A percentile compares a stretch with the other conserved stretches of the same genome.
Evolutionary conservation across 2,888 invertebrate species (phyloP).

Genomic region (Andrena chrysosceles): DNA sequence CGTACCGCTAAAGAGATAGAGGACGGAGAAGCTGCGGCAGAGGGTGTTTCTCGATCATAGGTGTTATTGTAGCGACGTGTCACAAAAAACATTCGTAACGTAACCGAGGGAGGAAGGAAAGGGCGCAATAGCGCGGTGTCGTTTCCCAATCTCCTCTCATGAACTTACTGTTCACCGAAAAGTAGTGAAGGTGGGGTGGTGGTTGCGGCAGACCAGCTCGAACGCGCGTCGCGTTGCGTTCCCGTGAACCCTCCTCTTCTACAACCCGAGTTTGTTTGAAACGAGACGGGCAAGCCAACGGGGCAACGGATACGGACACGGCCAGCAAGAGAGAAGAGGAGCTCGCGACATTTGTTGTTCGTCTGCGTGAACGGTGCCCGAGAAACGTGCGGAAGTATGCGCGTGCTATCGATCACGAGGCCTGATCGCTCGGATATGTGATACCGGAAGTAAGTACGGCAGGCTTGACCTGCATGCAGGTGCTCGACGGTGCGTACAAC

Average conservation of each 20-base stretch:
- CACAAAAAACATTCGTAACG: neutral
- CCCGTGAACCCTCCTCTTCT: constrained; percentile 23
- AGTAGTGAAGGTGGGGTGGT: constrained; percentile 23
- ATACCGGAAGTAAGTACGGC: constrained; percentile 75
- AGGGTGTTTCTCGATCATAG: neutral
- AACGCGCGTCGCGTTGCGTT: constrained; percentile 4
- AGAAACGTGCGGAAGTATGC: constrained; percentile 62
- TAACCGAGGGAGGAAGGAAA: neutral
- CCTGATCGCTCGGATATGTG: constrained; percentile 70
- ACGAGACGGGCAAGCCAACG: too few species aligned
- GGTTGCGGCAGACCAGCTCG: constrained; percentile 45
- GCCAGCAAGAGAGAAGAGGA: neutral
- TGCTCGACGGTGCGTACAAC: constrained; percentile 58
- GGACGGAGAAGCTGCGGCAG: neutral
- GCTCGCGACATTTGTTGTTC: neutral
- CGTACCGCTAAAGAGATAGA: neutral
- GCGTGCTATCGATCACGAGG: constrained; percentile 71
- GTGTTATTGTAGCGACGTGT: neutral
- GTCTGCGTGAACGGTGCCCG: constrained; percentile 46
- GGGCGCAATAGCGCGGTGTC: constrained; percentile 2
- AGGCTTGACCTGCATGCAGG: constrained; percentile 71
- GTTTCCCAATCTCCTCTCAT: constrained; percentile 4
- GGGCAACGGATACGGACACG: neutral
- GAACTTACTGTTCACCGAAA: constrained; percentile 4
- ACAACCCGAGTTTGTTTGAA: neutral